A percentile compares a stretch with the other conserved stretches of the same genome.
Conservation (phyloP, 2,888 invertebrate genomes). For the Myopa tessellatipennis region DNA sequence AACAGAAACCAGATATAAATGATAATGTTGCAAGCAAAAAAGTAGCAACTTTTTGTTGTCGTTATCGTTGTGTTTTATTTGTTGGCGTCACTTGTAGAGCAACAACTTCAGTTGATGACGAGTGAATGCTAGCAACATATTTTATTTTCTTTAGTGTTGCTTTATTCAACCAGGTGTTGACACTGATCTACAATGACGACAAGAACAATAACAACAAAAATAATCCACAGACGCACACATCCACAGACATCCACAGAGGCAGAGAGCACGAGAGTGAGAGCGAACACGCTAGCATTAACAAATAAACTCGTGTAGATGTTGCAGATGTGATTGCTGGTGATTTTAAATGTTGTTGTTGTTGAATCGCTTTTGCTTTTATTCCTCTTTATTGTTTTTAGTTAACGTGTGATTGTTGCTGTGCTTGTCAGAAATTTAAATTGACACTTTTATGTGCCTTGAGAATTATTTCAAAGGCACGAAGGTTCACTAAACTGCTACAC, state of each 20-base stretch:
- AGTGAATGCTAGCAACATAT: constrained; percentile 46
- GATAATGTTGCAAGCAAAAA: constrained; percentile 30
- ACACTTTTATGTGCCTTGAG: constrained; percentile 56
- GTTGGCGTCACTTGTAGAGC: neutral
- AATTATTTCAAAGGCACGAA: neutral
- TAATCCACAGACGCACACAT: constrained; percentile 6
- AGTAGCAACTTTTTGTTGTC: constrained; percentile 29
- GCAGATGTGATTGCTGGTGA: constrained; percentile 2
- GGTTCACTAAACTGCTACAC: too few relatives aligned
- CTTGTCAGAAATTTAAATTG: constrained; percentile 55
- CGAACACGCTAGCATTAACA: neutral
- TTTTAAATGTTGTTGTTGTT: constrained; percentile 41
- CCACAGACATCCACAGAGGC: constrained; percentile 2
- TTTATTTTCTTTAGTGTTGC: constrained; percentile 52
- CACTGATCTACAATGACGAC: constrained; percentile 64
- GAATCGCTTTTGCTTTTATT: constrained; percentile 44
- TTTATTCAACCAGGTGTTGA: constrained; percentile 66
- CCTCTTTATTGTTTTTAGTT: constrained; percentile 37
- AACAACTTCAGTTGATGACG: constrained; percentile 12
- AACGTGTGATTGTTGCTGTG: constrained; percentile 41
- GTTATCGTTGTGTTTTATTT: constrained; percentile 33
- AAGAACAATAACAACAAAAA: constrained; percentile 35
- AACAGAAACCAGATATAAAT: neutral
- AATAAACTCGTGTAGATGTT: constrained; percentile 2
- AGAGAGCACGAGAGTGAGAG: neutral